Percentiles rank a stretch among this genome's conserved stretches.
Conservation (phyloP, 2,888 invertebrate genomes). For the Yponomeuta sedellus region DNA sequence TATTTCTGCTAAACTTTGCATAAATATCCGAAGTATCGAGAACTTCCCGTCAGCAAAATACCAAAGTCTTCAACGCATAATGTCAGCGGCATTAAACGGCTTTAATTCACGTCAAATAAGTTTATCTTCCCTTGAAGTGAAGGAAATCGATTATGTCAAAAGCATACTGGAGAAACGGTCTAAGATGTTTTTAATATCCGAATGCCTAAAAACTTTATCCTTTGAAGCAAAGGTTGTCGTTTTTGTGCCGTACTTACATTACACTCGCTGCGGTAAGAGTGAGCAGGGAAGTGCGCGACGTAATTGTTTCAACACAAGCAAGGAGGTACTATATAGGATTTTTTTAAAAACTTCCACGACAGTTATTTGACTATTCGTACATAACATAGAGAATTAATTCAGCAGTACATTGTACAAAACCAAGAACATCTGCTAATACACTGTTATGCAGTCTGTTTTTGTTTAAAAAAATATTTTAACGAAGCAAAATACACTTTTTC, state of each 20-base stretch:
- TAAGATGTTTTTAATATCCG: slow-evolving; percentile 37
- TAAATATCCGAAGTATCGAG: too few relatives aligned
- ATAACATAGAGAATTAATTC: too few relatives aligned
- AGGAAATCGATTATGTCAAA: slow-evolving; percentile 20
- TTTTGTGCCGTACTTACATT: neutral
- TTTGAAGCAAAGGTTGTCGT: slow-evolving; percentile 30
- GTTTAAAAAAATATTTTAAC: too few relatives aligned
- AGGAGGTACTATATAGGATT: too few relatives aligned
- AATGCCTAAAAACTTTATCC: slow-evolving; percentile 32
- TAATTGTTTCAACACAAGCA: neutral
- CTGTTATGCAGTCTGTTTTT: too few relatives aligned
- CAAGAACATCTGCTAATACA: too few relatives aligned
- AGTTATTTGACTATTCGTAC: too few relatives aligned
- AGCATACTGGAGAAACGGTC: slow-evolving; percentile 12
- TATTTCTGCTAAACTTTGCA: too few relatives aligned
- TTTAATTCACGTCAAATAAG: neutral
- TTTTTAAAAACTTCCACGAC: too few relatives aligned
- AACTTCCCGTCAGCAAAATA: too few relatives aligned
- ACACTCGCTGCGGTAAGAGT: neutral
- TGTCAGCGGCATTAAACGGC: neutral
- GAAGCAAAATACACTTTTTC: too few relatives aligned
- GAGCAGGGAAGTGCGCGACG: neutral
- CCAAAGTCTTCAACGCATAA: neutral
- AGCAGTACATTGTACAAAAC: too few relatives aligned
- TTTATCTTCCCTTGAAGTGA: neutral